Evolutionary conservation across 1,140 invertebrate genomes (phyloP).

Genomic region (Trachelipus rathkii): DNA sequence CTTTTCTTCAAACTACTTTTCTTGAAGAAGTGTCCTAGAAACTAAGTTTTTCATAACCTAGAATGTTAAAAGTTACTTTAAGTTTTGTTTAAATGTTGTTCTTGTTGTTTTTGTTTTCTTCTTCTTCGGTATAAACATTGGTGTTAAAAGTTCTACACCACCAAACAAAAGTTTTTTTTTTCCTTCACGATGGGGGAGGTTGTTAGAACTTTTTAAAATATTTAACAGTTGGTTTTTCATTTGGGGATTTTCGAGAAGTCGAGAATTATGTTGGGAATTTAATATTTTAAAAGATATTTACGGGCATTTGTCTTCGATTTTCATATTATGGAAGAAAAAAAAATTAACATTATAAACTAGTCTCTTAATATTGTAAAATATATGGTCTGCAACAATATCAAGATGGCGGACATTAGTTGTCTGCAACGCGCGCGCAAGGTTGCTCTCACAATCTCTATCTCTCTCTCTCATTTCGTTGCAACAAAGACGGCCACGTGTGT

Average conservation of each 20-base stretch:
- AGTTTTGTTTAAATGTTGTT: conserved; percentile 8
- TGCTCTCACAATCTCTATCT: not conserved
- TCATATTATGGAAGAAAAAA: no score
- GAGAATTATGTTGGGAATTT: no score
- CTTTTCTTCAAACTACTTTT: conserved; percentile 9
- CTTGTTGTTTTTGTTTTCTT: not conserved
- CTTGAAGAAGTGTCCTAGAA: conserved; percentile 7
- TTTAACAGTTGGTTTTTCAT: no score
- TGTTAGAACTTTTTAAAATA: no score
- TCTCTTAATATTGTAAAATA: not conserved
- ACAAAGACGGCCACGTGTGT: not conserved
- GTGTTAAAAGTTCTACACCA: not conserved
- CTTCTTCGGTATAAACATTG: not conserved
- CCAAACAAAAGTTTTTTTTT: no score
- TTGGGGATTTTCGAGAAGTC: no score
- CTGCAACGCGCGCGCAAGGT: conserved; percentile 3
- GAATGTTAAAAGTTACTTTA: conserved; percentile 5
- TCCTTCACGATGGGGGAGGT: no score
- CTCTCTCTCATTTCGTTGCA: no score
- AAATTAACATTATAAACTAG: no score
- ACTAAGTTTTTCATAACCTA: conserved; percentile 5
- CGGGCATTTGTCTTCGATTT: no score
- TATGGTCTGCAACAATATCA: not conserved
- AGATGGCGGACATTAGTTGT: not conserved
- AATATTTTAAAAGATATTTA: no score